Evolutionary conservation across 2,797 vertebrate species (phyloP), one percentile per base, ranked within the genome.

Genomic region (Acrossocheilus fasciatus): DNA sequence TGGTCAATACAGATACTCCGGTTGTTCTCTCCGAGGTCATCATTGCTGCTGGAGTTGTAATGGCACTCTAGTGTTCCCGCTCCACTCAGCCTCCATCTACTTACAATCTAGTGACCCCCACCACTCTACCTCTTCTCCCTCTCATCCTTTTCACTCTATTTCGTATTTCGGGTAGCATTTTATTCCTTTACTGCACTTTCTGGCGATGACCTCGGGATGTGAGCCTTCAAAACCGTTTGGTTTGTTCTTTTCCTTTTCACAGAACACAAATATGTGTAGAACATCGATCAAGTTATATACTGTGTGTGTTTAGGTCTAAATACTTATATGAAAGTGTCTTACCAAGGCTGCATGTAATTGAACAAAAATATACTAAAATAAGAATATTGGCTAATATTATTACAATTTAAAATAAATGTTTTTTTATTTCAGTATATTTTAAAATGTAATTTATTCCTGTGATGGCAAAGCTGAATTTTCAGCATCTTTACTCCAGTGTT

Each of bases 1-100:
- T 69, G 87, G 69, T 86, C 64, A 69, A 72, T 76, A 69, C 85
- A 39, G 45, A 75, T 73, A 75, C 83, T 70, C 64, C 4, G 59
- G 57, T 87, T 74, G 82, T 77, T 59, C 82, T 83, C 70, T 82
- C 34, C 87, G 26, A 91, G 91, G 91, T 91, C 91, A 91, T 88
- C 86, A 64, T 83, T 50, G 77, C 86, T 91, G 88, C 89, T 89
- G 72, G 88, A 88, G 88, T 86, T 92, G 87, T 92, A 93, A 91
- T 91, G 90, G 87, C 90, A 79, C 87, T 90, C 87, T 89, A 90
- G 86, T 84, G 82, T 87, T 84, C 70, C 59, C 52, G 64, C 77
- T 74, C 66, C 75, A 75, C 75, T 83, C 70, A 47, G 59, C 77
- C 43, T 87, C 88, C 86, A 85, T 87, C 83, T 80, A 64, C 73